Evolutionary conservation across 2,888 invertebrate genomes (phyloP).

Genomic region (Abrostola triplasia): DNA sequence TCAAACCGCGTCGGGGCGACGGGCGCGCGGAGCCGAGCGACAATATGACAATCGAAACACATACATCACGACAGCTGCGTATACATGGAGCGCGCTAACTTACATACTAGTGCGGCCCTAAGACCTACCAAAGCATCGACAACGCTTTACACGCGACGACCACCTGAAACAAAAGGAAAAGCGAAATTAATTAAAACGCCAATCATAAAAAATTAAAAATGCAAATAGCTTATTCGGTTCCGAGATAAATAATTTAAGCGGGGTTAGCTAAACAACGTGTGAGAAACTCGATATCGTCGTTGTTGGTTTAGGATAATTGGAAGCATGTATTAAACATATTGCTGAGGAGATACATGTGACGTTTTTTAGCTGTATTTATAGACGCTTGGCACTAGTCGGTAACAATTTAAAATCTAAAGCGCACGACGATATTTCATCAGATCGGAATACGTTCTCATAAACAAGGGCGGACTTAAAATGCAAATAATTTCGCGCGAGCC

Average conservation of each 20-base stretch:
- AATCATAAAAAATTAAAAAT: slow-evolving; percentile 77
- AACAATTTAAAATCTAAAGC: slow-evolving; percentile 55
- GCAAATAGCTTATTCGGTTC: slow-evolving; percentile 60
- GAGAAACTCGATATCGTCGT: slow-evolving; percentile 47
- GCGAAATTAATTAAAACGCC: slow-evolving; percentile 88
- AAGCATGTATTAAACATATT: slow-evolving; percentile 47
- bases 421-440: slow-evolving; percentile 66
- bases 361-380: slow-evolving; percentile 49
- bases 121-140: slow-evolving; percentile 81
- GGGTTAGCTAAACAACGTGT: slow-evolving; percentile 46
- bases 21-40: slow-evolving; percentile 60
- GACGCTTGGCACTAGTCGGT: slow-evolving; percentile 54
- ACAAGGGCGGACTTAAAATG: slow-evolving; percentile 82
- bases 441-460: slow-evolving; percentile 76
- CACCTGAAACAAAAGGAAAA: slow-evolving; percentile 89
- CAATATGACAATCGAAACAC: slow-evolving; percentile 59
- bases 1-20: slow-evolving; percentile 65
- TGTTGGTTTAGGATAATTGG: slow-evolving; percentile 59
- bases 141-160: slow-evolving; percentile 79
- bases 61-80: slow-evolving; percentile 46
- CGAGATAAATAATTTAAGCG: slow-evolving; percentile 54
- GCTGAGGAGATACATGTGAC: slow-evolving; percentile 49
- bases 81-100: slow-evolving; percentile 70
- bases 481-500: slow-evolving; percentile 82
- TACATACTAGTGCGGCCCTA: slow-evolving; percentile 56